These are phyloP conservation scores for Salvelinus namaycush DNA, from an alignment of 2,113 vertebrate genomes.

Conservation along the genomic window DNA sequence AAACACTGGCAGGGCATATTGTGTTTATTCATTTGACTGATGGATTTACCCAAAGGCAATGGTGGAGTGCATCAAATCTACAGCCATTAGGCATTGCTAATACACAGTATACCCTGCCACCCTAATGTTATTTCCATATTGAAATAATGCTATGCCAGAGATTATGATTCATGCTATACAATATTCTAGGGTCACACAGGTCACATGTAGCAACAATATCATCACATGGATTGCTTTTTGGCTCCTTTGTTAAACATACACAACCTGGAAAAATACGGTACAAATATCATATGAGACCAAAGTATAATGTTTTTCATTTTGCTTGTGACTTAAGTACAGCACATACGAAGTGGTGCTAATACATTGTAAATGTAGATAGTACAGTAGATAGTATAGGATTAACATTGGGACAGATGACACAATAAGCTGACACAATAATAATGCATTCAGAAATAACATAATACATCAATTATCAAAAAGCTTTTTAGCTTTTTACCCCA, in stretches of 20 bases:
- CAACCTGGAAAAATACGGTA: neutral
- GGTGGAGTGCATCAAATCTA: constrained; percentile 19
- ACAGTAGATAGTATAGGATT: neutral
- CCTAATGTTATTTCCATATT: neutral
- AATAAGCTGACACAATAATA: neutral
- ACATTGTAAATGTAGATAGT: neutral
- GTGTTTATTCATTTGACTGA: constrained; percentile 54
- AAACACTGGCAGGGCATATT: constrained; percentile 48
- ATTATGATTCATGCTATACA: neutral
- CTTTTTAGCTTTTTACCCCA: neutral
- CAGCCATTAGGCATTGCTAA: constrained; percentile 3
- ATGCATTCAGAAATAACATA: neutral
- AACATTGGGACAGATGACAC: neutral
- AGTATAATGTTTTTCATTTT: neutral
- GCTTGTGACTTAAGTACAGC: neutral
- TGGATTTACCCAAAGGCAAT: constrained; percentile 26
- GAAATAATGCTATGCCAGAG: neutral
- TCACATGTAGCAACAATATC: neutral
- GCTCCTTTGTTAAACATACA: neutral
- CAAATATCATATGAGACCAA: neutral
- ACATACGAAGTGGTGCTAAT: neutral
- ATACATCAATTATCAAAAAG: neutral
- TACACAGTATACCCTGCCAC: neutral
- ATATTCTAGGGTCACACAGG: neutral
- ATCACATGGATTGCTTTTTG: neutral